phyloP scores from a whole-genome alignment of 2,797 vertebrate genomes.

The Acrocephalus scirpaceus region DNA sequence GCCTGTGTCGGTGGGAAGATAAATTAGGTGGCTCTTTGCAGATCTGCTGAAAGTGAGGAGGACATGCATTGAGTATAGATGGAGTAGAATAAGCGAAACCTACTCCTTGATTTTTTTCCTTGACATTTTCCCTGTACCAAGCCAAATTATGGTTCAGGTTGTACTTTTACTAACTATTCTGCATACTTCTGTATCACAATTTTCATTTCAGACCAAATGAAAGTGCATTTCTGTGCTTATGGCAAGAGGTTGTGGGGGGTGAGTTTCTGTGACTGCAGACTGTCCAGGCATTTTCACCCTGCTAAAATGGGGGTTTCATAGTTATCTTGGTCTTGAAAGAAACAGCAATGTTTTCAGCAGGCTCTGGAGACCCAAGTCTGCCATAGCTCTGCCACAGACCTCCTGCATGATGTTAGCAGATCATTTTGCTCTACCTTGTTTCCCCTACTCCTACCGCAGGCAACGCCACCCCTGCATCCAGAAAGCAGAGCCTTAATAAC shows the following conservation, averaged over 20 bases:
- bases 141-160: background rate
- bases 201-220: background rate
- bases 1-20: background rate
- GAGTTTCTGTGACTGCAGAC: background rate
- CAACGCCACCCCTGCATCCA: background rate
- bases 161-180: background rate
- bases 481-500: background rate
- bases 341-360: background rate
- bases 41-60: background rate
- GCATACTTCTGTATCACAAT: background rate
- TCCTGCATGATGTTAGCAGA: background rate
- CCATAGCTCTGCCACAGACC: accelerated
- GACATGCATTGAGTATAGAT: background rate
- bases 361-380: background rate
- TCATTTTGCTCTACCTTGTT: background rate
- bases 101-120: background rate
- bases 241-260: background rate
- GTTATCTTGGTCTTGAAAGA: background rate
- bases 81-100: background rate
- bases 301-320: background rate
- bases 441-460: background rate
- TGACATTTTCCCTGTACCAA: background rate
- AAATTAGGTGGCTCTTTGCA: conserved; percentile 2
- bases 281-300: background rate
- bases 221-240: background rate